Evolutionary conservation across 2,797 vertebrate genomes (phyloP).

Genomic region (Adelosebastes latens): DNA sequence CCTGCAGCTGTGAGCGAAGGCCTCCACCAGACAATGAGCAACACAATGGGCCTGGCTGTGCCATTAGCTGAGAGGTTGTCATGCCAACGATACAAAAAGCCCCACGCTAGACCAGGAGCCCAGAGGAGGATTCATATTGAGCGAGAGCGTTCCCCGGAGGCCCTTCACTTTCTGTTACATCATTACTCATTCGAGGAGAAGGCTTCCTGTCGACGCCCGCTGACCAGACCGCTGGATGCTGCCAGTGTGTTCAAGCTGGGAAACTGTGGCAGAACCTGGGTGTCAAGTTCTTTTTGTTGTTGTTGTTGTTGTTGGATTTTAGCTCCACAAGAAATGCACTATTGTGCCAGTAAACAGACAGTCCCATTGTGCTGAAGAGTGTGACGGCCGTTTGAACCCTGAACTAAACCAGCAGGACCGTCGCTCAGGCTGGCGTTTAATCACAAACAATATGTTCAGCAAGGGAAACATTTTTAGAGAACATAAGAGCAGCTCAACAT

Average conservation of each 20-base stretch:
- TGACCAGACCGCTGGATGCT: conserved; percentile 1
- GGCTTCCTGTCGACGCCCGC: neutral
- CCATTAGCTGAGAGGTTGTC: conserved; percentile 65
- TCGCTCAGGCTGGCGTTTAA: neutral
- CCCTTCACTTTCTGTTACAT: conserved; percentile 45
- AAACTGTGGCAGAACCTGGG: neutral
- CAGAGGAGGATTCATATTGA: conserved; percentile 48
- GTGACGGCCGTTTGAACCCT: conserved; percentile 46
- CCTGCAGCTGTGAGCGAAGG: conserved; percentile 61
- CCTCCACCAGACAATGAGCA: conserved; percentile 51
- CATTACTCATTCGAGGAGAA: conserved; percentile 36
- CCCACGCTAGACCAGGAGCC: neutral
- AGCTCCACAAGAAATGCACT: conserved; percentile 25
- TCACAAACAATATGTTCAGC: conserved; percentile 5
- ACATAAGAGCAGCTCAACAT: neutral
- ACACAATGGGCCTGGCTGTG: conserved; percentile 53
- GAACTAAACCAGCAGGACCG: conserved; percentile 34
- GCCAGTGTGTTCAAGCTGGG: conserved; percentile 6
- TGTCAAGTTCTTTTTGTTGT: conserved; percentile 1
- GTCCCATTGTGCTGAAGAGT: conserved; percentile 41
- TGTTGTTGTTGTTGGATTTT: conserved; percentile 2
- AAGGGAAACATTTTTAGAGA: conserved; percentile 2
- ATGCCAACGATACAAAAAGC: conserved; percentile 72
- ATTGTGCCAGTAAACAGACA: conserved; percentile 50
- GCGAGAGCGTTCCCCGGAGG: conserved; percentile 25